phyloP scores from a whole-genome alignment of 2,797 vertebrate species.

The Phataginus tricuspis region DNA sequence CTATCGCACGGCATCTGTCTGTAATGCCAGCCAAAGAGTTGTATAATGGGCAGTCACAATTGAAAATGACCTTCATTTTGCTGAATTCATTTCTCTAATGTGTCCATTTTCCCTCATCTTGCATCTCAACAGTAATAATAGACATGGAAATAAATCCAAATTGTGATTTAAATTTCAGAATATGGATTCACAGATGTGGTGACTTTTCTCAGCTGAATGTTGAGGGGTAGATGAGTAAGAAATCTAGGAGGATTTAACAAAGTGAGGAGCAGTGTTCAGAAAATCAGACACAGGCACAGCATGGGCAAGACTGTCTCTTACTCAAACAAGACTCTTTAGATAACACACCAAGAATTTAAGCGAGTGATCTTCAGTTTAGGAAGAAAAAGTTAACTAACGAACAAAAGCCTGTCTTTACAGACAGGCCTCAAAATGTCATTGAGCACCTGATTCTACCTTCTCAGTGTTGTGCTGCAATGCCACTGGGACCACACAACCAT shows the following conservation, averaged over 20 bases:
- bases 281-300: constrained; percentile 39
- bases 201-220: constrained; percentile 53
- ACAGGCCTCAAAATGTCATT: background rate
- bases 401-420: background rate
- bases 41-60: constrained; percentile 59
- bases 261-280: constrained; percentile 44
- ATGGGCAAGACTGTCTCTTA: constrained; percentile 49
- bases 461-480: background rate
- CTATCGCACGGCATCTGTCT: constrained; percentile 77
- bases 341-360: constrained; percentile 45
- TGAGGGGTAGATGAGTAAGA: constrained; percentile 48
- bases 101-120: constrained; percentile 73
- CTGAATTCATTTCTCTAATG: constrained; percentile 77
- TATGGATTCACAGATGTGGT: constrained; percentile 64
- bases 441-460: background rate
- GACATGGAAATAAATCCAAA: constrained; percentile 67
- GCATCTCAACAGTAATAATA: constrained; percentile 63
- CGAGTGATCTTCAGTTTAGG: background rate
- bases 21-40: constrained; percentile 67
- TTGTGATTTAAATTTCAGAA: constrained; percentile 71
- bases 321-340: constrained; percentile 48
- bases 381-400: constrained; percentile 49
- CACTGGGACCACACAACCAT: background rate
- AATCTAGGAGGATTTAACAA: constrained; percentile 58
- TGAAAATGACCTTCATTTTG: constrained; percentile 79